phyloP scores from a whole-genome alignment of 1,140 invertebrate species.

The Leptestheria dahalacensis region DNA sequence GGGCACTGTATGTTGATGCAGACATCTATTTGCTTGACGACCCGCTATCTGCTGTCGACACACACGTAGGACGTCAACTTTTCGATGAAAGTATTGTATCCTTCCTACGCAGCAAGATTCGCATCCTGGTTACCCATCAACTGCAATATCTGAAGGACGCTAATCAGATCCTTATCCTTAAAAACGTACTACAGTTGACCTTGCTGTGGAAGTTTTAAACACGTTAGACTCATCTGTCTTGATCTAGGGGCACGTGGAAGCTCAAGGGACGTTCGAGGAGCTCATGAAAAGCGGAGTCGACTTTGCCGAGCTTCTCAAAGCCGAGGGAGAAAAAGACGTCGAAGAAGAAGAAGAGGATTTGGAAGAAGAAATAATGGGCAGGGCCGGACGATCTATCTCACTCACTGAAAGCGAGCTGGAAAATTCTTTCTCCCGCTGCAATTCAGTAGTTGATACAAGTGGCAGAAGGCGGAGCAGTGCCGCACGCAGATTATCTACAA shows the following conservation, averaged over 20 bases:
- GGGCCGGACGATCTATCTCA: background rate
- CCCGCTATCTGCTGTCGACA: conserved; percentile 64
- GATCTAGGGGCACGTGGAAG: conserved; percentile 13
- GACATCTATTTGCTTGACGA: conserved; percentile 73
- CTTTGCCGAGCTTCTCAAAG: conserved; percentile 28
- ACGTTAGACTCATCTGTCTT: background rate
- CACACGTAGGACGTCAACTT: conserved; percentile 49
- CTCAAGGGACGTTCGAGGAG: conserved; percentile 28
- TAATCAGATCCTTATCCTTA: conserved; percentile 56
- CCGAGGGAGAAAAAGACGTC: conserved; percentile 22
- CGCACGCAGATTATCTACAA: background rate
- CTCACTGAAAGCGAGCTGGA: conserved; percentile 3
- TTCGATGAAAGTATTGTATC: conserved; percentile 50
- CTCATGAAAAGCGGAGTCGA: conserved; percentile 29
- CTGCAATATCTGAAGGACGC: conserved; percentile 63
- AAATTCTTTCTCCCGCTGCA: background rate
- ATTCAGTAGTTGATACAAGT: background rate
- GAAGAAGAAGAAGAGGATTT: background rate
- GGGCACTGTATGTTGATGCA: conserved; percentile 61
- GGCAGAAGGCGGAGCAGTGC: background rate
- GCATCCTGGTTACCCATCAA: conserved; percentile 74
- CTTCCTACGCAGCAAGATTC: conserved; percentile 51
- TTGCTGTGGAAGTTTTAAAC: background rate
- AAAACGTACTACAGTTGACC: conserved; percentile 39
- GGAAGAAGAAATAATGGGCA: background rate